Conservation (phyloP, 2,888 invertebrate genomes). For the Synanthedon formicaeformis region DNA sequence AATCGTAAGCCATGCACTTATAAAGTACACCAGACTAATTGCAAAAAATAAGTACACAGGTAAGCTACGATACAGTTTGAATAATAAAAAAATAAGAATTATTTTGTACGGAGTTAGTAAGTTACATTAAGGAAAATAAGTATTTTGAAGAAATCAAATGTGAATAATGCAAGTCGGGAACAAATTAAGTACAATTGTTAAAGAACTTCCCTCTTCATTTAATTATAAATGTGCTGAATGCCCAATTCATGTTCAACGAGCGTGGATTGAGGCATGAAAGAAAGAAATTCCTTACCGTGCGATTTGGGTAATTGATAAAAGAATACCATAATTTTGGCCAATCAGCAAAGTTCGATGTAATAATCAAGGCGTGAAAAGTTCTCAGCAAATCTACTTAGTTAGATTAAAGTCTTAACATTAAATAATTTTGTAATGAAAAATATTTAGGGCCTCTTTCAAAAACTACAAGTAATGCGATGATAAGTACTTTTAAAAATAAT, state of each 20-base stretch:
- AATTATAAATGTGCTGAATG: slow-evolving; percentile 25
- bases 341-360: not conserved
- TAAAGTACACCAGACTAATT: no score
- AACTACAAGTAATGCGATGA: no score
- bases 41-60: no score
- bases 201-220: slow-evolving; percentile 6
- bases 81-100: no score
- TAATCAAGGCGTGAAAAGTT: not conserved
- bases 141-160: no score
- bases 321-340: not conserved
- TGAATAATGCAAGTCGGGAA: not conserved
- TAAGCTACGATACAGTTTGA: no score
- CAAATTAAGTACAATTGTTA: not conserved
- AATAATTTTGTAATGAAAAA: no score
- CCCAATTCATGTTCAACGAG: slow-evolving; percentile 18
- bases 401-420: not conserved
- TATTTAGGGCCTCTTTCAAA: no score
- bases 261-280: slow-evolving; percentile 17
- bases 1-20: no score
- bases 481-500: no score
- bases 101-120: not conserved
- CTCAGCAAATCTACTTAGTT: not conserved
- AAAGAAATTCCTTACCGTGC: slow-evolving; percentile 21
- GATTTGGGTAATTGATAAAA: slow-evolving; percentile 16
- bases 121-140: not conserved